A percentile compares a stretch with the other conserved stretches of the same genome.
Conservation (phyloP, 2,113 vertebrate genomes). For the Peucedramus taeniatus region DNA sequence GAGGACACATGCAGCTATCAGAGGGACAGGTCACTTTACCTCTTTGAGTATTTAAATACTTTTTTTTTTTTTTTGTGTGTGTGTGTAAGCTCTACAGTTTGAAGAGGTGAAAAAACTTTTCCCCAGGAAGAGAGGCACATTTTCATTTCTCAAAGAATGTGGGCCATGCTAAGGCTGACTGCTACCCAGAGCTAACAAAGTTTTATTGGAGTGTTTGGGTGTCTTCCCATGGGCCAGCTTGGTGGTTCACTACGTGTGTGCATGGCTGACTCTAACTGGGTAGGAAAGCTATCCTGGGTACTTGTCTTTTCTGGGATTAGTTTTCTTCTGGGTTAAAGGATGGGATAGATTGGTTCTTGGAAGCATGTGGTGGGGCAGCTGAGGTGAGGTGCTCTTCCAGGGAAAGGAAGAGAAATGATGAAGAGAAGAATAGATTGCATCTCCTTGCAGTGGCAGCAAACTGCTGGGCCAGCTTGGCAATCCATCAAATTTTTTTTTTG, state of each 20-base stretch:
- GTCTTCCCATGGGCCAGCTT: background rate
- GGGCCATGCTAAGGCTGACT: background rate
- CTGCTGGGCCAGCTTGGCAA: background rate
- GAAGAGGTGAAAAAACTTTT: background rate
- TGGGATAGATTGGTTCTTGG: background rate
- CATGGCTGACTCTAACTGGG: background rate
- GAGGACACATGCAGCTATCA: background rate
- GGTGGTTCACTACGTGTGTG: fast-evolving
- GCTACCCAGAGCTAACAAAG: background rate
- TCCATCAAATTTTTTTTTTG: background rate
- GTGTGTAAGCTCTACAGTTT: background rate
- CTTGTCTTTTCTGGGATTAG: background rate
- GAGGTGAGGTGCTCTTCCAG: background rate
- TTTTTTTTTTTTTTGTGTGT: background rate
- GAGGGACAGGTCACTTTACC: background rate
- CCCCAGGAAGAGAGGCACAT: background rate
- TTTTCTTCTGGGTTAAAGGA: background rate
- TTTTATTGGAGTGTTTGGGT: background rate
- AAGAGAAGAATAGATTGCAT: background rate
- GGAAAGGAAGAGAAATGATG: background rate
- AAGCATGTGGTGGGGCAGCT: background rate
- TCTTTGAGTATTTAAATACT: background rate
- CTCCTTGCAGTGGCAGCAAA: background rate
- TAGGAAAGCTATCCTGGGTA: background rate
- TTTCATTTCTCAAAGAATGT: background rate